Percentiles rank a stretch among this genome's conserved stretches.
Evolutionary conservation across 1,140 invertebrate species (phyloP).

Genomic region (Nomia melanderi): DNA sequence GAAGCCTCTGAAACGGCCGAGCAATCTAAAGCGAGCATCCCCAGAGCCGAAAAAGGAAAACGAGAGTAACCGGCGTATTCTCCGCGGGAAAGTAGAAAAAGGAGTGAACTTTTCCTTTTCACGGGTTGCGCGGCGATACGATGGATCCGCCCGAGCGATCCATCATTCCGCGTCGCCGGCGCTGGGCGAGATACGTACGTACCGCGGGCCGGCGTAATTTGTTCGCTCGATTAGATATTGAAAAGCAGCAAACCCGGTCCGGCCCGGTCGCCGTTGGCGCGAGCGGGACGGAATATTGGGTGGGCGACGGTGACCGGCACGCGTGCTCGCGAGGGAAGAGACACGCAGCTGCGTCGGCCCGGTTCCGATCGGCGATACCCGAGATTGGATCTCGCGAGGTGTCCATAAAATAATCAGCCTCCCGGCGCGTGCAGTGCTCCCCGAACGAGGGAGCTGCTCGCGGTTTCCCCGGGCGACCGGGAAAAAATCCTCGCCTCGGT

Average conservation of each 20-base stretch:
- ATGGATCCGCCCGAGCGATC: too few species aligned
- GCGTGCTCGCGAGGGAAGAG: not conserved
- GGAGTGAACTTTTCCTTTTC: not conserved
- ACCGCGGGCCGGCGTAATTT: conserved; percentile 57
- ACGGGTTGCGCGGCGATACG: too few species aligned
- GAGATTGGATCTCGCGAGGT: conserved; percentile 43
- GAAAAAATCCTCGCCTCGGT: conserved; percentile 9
- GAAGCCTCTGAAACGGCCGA: too few species aligned
- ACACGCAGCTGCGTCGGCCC: not conserved
- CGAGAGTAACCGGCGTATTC: too few species aligned
- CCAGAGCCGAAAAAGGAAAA: too few species aligned
- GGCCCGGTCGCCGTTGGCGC: conserved; percentile 8
- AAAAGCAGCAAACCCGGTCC: conserved; percentile 60
- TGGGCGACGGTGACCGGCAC: too few species aligned
- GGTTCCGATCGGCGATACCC: not conserved
- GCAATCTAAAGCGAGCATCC: too few species aligned
- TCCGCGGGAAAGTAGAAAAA: not conserved
- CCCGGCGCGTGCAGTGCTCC: conserved; percentile 16
- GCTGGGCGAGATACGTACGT: conserved; percentile 3
- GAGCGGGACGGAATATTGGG: not conserved
- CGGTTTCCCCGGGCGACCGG: too few species aligned
- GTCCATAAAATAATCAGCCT: conserved; percentile 38
- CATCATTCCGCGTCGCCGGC: conserved; percentile 51
- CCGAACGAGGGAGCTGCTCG: not conserved
- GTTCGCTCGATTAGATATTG: conserved; percentile 63